Percentiles rank a stretch among this genome's conserved stretches.
phyloP scores from a whole-genome alignment of 2,888 invertebrate species.

The Crematogaster levior region DNA sequence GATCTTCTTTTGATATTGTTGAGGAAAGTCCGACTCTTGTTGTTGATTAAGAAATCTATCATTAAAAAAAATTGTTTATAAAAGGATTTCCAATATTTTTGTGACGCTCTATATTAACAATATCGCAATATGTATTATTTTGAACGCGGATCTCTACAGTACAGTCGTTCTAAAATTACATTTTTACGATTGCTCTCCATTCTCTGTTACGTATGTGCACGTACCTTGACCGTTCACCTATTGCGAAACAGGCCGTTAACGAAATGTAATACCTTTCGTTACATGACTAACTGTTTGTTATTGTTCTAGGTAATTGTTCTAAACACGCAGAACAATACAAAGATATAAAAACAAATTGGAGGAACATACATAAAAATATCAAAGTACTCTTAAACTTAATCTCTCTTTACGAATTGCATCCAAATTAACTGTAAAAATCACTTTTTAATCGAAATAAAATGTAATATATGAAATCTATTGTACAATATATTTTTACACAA shows the following conservation, averaged over 20 bases:
- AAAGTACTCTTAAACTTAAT: neutral
- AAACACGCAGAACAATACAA: neutral
- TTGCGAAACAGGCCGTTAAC: constrained; percentile 30
- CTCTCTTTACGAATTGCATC: neutral
- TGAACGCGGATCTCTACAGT: neutral
- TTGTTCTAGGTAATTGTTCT: neutral
- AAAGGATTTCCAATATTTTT: neutral
- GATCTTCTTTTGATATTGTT: neutral
- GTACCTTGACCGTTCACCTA: constrained; percentile 28
- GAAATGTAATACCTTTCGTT: constrained; percentile 28
- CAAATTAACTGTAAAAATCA: neutral
- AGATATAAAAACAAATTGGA: neutral
- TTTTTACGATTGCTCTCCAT: constrained; percentile 21
- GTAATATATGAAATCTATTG: neutral
- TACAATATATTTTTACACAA: neutral
- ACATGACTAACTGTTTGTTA: neutral
- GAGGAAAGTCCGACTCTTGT: no score
- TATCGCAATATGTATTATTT: neutral
- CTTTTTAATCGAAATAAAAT: neutral
- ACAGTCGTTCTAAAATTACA: neutral
- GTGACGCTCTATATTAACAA: neutral
- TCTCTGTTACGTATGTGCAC: constrained; percentile 16
- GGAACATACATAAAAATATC: neutral
- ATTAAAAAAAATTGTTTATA: neutral
- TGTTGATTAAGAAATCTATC: neutral